These are phyloP conservation scores for Aphaenogaster rudis DNA, from an alignment of 1,140 invertebrate genomes.

Conservation along the genomic window DNA sequence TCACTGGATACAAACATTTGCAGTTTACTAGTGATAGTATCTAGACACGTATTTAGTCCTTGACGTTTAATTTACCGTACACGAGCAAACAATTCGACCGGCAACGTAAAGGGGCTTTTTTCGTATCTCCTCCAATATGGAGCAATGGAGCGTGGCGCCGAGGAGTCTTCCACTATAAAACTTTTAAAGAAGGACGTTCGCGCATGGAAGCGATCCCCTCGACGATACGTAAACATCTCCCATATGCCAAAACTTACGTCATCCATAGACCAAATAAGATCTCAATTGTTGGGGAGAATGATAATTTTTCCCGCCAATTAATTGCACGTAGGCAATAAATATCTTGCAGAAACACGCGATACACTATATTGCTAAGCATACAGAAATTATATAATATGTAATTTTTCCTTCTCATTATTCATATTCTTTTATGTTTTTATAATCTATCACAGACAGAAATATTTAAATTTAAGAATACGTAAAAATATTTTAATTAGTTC, in stretches of 20 bases:
- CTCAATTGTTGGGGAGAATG: not conserved
- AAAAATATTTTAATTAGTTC: not conserved
- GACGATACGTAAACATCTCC: slow-evolving; percentile 40
- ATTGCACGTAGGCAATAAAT: not conserved
- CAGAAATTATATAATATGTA: not conserved
- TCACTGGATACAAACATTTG: slow-evolving; percentile 52
- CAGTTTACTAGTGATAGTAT: slow-evolving; percentile 56
- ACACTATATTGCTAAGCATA: not conserved
- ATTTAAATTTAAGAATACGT: not conserved
- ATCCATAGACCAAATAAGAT: slow-evolving; percentile 5
- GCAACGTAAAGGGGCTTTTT: slow-evolving; percentile 63
- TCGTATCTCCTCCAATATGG: slow-evolving; percentile 56
- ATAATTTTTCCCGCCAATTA: not conserved
- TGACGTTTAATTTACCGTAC: slow-evolving; percentile 65
- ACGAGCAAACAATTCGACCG: slow-evolving; percentile 31
- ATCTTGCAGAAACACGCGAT: not conserved
- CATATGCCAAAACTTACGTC: slow-evolving; percentile 42
- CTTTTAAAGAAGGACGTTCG: slow-evolving; percentile 69
- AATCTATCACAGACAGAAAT: not conserved
- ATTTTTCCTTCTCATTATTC: not conserved
- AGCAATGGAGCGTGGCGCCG: slow-evolving; percentile 62
- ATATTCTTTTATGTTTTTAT: not conserved
- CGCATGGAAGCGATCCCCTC: slow-evolving; percentile 27
- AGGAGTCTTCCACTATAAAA: slow-evolving; percentile 63
- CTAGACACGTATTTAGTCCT: slow-evolving; percentile 35